Evolutionary conservation across 2,113 vertebrate genomes (phyloP).

Genomic region (Caranx melampygus): DNA sequence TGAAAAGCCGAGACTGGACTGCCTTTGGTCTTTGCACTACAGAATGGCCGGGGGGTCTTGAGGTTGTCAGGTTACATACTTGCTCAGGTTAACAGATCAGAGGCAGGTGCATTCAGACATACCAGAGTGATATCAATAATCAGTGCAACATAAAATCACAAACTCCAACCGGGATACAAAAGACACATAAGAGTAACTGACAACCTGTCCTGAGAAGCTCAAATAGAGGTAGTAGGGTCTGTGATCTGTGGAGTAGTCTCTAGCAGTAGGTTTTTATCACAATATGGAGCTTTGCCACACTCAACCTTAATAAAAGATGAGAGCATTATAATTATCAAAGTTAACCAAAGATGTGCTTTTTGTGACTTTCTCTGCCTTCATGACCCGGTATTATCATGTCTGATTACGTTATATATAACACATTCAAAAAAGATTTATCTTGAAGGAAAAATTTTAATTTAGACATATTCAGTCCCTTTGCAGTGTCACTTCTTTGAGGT

Average conservation of each 20-base stretch:
- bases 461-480: no score
- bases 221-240: background rate
- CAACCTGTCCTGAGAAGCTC: constrained; percentile 19
- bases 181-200: constrained; percentile 3
- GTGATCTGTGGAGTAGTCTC: constrained; percentile 10
- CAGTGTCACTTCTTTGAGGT: no score
- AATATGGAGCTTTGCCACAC: constrained; percentile 7
- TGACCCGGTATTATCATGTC: no score
- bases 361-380: no score
- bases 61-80: constrained; percentile 45
- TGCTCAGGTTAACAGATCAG: constrained; percentile 45
- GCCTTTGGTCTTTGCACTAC: constrained; percentile 53
- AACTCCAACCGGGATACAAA: constrained; percentile 19
- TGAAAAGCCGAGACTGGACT: constrained; percentile 31
- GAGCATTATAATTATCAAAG: constrained; percentile 11
- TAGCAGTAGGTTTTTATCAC: constrained; percentile 2
- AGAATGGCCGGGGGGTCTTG: constrained; percentile 33
- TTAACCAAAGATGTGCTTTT: background rate
- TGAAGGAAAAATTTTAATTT: no score
- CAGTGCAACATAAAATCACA: constrained; percentile 12
- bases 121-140: constrained; percentile 20
- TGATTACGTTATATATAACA: no score
- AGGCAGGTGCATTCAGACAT: constrained; percentile 26
- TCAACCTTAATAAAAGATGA: background rate
- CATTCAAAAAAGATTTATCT: no score